These are phyloP conservation scores for Lacanobia wlatinum DNA, from an alignment of 2,888 invertebrate genomes.

Conservation along the genomic window DNA sequence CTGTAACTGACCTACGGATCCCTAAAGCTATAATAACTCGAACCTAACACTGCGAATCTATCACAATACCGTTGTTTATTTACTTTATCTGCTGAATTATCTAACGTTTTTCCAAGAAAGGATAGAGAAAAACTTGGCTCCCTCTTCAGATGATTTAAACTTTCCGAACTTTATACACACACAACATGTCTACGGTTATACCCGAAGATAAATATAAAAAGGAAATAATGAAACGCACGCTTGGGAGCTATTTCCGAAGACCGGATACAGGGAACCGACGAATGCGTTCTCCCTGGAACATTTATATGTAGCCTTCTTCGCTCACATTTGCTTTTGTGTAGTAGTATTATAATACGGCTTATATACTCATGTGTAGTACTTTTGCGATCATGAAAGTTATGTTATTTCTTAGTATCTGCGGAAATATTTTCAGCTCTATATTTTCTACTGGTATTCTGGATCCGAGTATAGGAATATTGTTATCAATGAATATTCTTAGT, in stretches of 20 bases:
- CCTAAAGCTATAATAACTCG: not conserved
- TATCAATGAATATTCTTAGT: not conserved
- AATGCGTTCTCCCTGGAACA: slow-evolving; percentile 63
- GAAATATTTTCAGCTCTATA: slow-evolving; percentile 24
- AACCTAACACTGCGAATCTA: not conserved
- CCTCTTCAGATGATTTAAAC: slow-evolving; percentile 45
- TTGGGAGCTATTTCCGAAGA: slow-evolving; percentile 73
- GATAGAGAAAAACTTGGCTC: not conserved
- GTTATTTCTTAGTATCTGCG: slow-evolving; percentile 14
- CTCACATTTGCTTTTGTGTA: slow-evolving; percentile 59
- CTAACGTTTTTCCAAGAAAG: not conserved
- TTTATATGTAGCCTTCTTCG: slow-evolving; percentile 55
- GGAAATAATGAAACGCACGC: slow-evolving; percentile 75
- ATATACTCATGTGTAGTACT: slow-evolving; percentile 30
- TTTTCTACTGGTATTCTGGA: slow-evolving; percentile 12
- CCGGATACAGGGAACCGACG: slow-evolving; percentile 68
- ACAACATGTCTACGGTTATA: slow-evolving; percentile 53
- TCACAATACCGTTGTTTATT: not conserved
- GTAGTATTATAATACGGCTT: slow-evolving; percentile 49
- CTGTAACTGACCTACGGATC: not conserved
- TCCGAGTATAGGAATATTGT: not conserved
- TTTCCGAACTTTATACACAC: slow-evolving; percentile 25
- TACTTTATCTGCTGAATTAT: slow-evolving; percentile 9
- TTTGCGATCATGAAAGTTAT: slow-evolving; percentile 21
- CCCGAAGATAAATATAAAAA: slow-evolving; percentile 69